Conservation (phyloP, 2,113 vertebrate species). For the cattle (Bos taurus) region DNA sequence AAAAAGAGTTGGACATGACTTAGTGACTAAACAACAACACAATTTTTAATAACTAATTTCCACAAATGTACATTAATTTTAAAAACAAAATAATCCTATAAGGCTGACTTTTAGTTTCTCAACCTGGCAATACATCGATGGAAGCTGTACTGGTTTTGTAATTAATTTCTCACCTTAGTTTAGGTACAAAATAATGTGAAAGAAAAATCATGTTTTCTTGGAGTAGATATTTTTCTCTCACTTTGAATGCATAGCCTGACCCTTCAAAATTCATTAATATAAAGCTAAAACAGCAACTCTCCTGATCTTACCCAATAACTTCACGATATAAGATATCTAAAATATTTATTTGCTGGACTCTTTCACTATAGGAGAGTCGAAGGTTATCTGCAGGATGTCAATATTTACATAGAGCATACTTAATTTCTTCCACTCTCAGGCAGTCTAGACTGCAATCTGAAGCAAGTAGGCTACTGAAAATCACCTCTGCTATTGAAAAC, state of each 20-base stretch:
- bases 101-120: neutral
- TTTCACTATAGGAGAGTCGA: neutral
- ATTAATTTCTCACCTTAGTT: neutral
- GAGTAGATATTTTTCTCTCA: neutral
- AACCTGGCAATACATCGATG: neutral
- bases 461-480: neutral
- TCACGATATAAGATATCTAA: neutral
- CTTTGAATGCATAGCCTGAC: neutral
- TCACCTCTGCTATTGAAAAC: neutral
- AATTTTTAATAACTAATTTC: neutral
- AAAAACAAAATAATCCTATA: neutral
- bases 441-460: neutral
- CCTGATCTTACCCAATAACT: neutral
- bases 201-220: neutral
- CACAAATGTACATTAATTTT: neutral
- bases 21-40: neutral
- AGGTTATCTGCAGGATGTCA: neutral
- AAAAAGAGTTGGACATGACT: neutral
- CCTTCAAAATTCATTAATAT: neutral
- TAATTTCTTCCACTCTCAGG: neutral
- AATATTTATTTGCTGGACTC: neutral
- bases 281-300: neutral
- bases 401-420: neutral
- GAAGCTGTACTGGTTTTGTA: neutral
- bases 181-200: neutral